These are phyloP conservation scores for Trachythela sp. DNA, from an alignment of 64 coral and sea anemone genomes.

Conservation along the genomic window DNA sequence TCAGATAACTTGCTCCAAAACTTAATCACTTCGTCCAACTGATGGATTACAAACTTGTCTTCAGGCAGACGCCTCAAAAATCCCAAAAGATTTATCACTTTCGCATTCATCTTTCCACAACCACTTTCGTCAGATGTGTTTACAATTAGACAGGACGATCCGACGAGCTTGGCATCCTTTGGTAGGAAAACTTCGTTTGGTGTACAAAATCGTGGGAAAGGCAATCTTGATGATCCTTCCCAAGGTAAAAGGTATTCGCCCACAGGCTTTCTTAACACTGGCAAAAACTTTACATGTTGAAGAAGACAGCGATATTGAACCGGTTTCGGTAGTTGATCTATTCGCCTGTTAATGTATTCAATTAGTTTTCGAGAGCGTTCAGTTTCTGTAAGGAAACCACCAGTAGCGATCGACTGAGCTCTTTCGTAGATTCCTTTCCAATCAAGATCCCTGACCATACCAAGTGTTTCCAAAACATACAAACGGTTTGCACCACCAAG, in stretches of 20 bases:
- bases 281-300: constrained; percentile 48
- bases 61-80: constrained; percentile 28
- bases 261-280: constrained; percentile 42
- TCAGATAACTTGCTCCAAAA: constrained; percentile 28
- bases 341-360: background rate
- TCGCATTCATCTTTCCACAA: constrained; percentile 55
- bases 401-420: constrained; percentile 49
- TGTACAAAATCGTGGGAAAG: constrained; percentile 1
- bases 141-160: constrained; percentile 58
- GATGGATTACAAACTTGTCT: constrained; percentile 56
- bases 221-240: constrained; percentile 50
- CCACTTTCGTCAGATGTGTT: constrained; percentile 63
- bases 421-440: constrained; percentile 80
- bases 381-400: constrained; percentile 43
- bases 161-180: constrained; percentile 44
- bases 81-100: constrained; percentile 56
- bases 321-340: no score
- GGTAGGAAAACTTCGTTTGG: constrained; percentile 36
- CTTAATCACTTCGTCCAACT: constrained; percentile 24
- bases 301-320: no score
- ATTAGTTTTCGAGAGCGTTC: constrained; percentile 23
- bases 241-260: constrained; percentile 35
- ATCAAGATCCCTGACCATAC: constrained; percentile 67
- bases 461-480: background rate
- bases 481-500: constrained; percentile 58